These are phyloP conservation scores for Dicranocentrus wangi DNA, from an alignment of 2,888 invertebrate species.

Conservation along the genomic window DNA sequence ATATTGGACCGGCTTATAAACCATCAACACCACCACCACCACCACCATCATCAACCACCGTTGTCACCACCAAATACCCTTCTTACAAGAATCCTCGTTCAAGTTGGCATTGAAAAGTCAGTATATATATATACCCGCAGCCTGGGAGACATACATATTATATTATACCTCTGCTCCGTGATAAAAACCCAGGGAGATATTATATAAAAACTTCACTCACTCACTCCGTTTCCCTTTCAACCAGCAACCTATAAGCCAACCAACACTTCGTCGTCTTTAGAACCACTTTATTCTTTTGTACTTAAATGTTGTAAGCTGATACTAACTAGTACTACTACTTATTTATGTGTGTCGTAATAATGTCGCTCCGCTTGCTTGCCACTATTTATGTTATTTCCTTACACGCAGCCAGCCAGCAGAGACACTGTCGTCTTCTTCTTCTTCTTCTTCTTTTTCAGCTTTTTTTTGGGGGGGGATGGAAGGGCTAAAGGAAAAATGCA, in stretches of 20 bases:
- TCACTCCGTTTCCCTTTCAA: too few relatives aligned
- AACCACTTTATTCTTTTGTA: slow-evolving; percentile 52
- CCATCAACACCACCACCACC: slow-evolving; percentile 57
- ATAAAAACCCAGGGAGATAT: too few relatives aligned
- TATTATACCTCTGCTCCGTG: neutral
- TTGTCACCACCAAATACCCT: slow-evolving; percentile 54
- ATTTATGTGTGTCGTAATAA: slow-evolving; percentile 66
- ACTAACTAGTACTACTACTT: slow-evolving; percentile 57
- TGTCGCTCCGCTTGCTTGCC: slow-evolving; percentile 59
- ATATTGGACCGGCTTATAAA: slow-evolving; percentile 57
- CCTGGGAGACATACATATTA: neutral
- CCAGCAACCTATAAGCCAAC: too few relatives aligned
- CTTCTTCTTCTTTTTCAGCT: slow-evolving; percentile 22
- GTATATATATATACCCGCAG: neutral
- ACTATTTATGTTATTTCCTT: slow-evolving; percentile 65
- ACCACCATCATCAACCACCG: slow-evolving; percentile 49
- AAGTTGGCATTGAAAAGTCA: neutral
- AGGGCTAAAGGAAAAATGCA: slow-evolving; percentile 44
- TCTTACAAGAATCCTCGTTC: slow-evolving; percentile 23
- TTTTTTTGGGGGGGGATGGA: neutral
- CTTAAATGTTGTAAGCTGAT: slow-evolving; percentile 62
- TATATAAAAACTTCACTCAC: too few relatives aligned
- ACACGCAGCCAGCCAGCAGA: slow-evolving; percentile 8
- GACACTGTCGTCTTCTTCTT: too few relatives aligned
- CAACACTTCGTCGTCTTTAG: too few relatives aligned